phyloP scores from a whole-genome alignment of 2,113 vertebrate species.

The Heptranchias perlo region DNA sequence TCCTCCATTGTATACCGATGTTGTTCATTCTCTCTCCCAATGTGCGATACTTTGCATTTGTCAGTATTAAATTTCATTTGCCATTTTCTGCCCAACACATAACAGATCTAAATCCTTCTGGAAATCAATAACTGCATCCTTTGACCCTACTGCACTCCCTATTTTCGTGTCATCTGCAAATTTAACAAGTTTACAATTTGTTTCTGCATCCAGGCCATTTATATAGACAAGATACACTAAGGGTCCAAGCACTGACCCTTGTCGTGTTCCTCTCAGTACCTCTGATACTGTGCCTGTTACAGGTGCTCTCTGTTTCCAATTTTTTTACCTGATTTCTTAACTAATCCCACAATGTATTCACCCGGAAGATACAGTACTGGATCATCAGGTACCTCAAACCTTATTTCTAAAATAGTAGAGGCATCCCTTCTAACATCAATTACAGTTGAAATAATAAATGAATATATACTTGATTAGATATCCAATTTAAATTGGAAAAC shows the following conservation, averaged over 20 bases:
- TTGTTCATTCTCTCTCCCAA: background rate
- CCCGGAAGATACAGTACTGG: background rate
- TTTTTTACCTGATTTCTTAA: background rate
- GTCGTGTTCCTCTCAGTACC: background rate
- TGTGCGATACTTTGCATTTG: background rate
- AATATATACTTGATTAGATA: background rate
- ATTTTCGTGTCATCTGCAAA: background rate
- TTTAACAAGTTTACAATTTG: background rate
- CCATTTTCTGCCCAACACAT: background rate
- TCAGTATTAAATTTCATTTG: background rate
- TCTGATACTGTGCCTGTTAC: background rate
- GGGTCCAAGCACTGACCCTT: background rate
- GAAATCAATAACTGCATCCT: background rate
- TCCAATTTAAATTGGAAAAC: background rate
- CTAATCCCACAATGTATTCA: background rate
- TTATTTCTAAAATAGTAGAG: background rate
- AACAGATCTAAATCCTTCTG: background rate
- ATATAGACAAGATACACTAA: background rate
- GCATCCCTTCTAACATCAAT: background rate
- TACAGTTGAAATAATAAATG: background rate
- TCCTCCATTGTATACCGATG: background rate
- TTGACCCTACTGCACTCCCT: background rate
- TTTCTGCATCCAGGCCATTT: background rate
- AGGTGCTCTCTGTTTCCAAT: background rate
- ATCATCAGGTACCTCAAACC: background rate